Evolutionary conservation across 2,797 vertebrate genomes (phyloP).

Genomic region (Meda fulgida): DNA sequence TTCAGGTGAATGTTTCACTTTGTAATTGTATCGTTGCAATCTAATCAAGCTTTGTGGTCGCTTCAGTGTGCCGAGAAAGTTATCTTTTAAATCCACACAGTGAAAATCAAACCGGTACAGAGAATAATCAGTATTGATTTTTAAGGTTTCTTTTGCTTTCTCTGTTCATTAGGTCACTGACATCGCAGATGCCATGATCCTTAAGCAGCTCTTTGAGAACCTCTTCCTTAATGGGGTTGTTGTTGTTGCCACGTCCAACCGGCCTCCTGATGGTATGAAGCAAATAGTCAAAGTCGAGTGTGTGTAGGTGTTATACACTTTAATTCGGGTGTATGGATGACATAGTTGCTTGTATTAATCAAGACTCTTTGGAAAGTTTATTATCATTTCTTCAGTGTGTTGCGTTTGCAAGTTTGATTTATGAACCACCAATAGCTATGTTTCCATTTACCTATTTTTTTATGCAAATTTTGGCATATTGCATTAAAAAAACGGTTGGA

Average conservation of each 20-base stretch:
- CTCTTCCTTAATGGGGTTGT: constrained; percentile 93
- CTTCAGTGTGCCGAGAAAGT: neutral
- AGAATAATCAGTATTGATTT: neutral
- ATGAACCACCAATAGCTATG: neutral
- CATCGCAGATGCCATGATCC: constrained; percentile 99
- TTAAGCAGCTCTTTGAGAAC: constrained; percentile 99
- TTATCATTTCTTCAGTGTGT: neutral
- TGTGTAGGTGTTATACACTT: neutral
- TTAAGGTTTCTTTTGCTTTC: constrained; percentile 7
- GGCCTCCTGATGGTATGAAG: constrained; percentile 85
- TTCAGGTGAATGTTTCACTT: constrained; percentile 84
- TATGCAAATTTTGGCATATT: neutral
- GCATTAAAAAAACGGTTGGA: neutral
- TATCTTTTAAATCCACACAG: neutral
- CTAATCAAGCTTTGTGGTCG: neutral
- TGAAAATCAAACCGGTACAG: neutral
- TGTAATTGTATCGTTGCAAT: neutral
- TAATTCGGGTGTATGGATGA: neutral
- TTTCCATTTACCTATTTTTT: neutral
- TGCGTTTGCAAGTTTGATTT: neutral
- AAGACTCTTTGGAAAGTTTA: neutral
- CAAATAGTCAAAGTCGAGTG: constrained; percentile 2
- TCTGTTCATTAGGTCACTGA: constrained; percentile 88
- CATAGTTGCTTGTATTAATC: neutral
- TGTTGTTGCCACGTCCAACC: constrained; percentile 96